Conservation (phyloP, 2,113 vertebrate genomes). For the Triplophysa rosa region DNA sequence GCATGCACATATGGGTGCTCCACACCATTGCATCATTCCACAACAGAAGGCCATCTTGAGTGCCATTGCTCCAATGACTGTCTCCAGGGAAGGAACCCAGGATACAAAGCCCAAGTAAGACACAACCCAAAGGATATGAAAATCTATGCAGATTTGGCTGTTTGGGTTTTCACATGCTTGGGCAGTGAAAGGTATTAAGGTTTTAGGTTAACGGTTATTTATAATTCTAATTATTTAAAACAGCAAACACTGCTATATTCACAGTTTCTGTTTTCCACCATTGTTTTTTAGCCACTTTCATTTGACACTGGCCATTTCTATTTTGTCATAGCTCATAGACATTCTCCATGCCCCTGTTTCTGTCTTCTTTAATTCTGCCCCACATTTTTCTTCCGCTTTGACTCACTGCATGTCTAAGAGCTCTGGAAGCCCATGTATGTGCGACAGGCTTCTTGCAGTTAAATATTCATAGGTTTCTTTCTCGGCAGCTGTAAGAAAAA, state of each 20-base stretch:
- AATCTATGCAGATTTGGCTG: not conserved
- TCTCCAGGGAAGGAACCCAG: conserved; percentile 20
- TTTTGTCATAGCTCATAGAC: conserved; percentile 6
- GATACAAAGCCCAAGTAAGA: not conserved
- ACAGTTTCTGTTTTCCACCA: not conserved
- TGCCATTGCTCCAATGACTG: conserved; percentile 35
- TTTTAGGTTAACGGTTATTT: too few relatives aligned
- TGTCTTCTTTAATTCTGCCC: conserved; percentile 26
- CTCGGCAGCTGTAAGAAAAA: conserved; percentile 75
- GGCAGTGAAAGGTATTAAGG: too few relatives aligned
- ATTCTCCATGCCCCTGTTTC: not conserved
- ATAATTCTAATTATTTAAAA: not conserved
- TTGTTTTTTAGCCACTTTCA: not conserved
- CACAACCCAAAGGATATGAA: not conserved
- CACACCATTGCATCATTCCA: conserved; percentile 6
- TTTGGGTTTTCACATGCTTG: not conserved
- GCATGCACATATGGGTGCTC: conserved; percentile 20
- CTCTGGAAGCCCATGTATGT: conserved; percentile 63
- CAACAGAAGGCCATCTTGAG: conserved; percentile 41
- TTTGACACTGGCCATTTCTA: not conserved
- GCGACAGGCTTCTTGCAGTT: conserved; percentile 72
- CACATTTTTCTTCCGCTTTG: conserved; percentile 37
- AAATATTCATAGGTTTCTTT: conserved; percentile 75
- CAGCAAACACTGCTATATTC: not conserved
- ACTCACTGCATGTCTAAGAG: conserved; percentile 55